Base-by-base conservation (phyloP, 2,797 vertebrate species). In the Liparis tanakae region DNA sequence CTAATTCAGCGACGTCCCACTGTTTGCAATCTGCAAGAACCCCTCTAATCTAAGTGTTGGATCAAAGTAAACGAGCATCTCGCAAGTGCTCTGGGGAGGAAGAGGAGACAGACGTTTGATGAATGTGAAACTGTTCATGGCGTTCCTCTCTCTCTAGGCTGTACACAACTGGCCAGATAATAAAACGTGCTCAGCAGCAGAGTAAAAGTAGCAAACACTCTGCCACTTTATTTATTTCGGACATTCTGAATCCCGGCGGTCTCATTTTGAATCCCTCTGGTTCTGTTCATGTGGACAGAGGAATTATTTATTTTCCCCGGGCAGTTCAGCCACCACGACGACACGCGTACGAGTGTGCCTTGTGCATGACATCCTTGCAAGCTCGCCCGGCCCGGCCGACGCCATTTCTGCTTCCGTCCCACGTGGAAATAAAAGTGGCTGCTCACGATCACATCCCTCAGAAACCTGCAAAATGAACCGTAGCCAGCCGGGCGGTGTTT, bases 11-110 rank as follows among this genome's bases (percentile, higher is more conserved):
- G 33, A 73, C 10, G 1, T 44, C 80, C 68, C n/a, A 61, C 74
- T 83, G 80, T 69, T 73, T 61, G n/a, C 66, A 72, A 66, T 73
- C 72, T 74, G 65, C 56, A 51, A 75, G 64, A 71, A 59, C 51
- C 72, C 61, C 43, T 85, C 48, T 72, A 65, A 82, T 80, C 61
- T 61, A 74, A 73, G 58, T 69, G 50, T 37, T 51, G 48, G 43
- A 76, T 83, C 41, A 63, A 43, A 34, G 79, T 58, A 68, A 80
- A 84, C 54, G 62, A 67, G 64, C 43, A 22, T 34, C 25, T 54
- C 3, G 2, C 34, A 72, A 63, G 62, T 50, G 41, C n/a, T n/a
- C n/a, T 63, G 60, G 33, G 46, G 33, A 71, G 8, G 22, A 53
- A 12, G 20, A 51, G 20, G 48, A 51, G 48, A 10, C n/a, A 10